Conservation (phyloP, 1,140 invertebrate genomes). For the Pantala flavescens region DNA sequence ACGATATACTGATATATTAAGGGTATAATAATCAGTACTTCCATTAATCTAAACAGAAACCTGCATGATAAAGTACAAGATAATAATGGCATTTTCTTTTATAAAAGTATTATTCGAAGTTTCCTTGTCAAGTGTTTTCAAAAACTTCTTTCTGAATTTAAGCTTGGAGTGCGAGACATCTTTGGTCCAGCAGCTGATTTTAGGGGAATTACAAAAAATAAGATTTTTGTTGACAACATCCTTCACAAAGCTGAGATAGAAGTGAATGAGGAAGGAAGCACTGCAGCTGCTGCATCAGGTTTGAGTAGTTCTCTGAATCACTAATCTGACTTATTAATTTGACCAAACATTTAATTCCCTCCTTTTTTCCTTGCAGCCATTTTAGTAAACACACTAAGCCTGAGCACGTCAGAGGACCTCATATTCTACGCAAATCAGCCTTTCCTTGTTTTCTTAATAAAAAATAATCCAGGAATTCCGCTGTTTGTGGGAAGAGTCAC, state of each 20-base stretch:
- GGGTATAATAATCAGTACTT: too few species aligned
- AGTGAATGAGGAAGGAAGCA: slow-evolving; percentile 39
- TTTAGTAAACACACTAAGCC: slow-evolving; percentile 17
- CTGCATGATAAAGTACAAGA: too few species aligned
- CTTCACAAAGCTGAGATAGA: slow-evolving; percentile 39
- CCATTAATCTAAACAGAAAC: too few species aligned
- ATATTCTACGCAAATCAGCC: slow-evolving; percentile 18
- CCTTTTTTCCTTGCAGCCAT: slow-evolving; percentile 12
- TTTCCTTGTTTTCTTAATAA: slow-evolving; percentile 17
- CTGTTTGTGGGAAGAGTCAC: slow-evolving; percentile 17
- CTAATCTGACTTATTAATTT: background rate
- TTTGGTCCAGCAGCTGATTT: slow-evolving; percentile 29
- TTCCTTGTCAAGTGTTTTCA: too few species aligned
- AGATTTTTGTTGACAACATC: slow-evolving; percentile 32
- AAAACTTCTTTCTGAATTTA: background rate
- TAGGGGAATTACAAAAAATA: slow-evolving; percentile 30
- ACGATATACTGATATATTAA: too few species aligned
- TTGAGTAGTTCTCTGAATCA: background rate
- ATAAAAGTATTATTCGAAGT: too few species aligned
- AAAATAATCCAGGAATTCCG: slow-evolving; percentile 5
- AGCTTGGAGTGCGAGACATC: slow-evolving; percentile 16
- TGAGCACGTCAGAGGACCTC: slow-evolving; percentile 14
- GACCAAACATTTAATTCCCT: too few species aligned
- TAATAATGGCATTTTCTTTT: too few species aligned
- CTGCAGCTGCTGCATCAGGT: slow-evolving; percentile 38